phyloP scores from a whole-genome alignment of 1,140 invertebrate species.

The Probaryconus sp. region DNA sequence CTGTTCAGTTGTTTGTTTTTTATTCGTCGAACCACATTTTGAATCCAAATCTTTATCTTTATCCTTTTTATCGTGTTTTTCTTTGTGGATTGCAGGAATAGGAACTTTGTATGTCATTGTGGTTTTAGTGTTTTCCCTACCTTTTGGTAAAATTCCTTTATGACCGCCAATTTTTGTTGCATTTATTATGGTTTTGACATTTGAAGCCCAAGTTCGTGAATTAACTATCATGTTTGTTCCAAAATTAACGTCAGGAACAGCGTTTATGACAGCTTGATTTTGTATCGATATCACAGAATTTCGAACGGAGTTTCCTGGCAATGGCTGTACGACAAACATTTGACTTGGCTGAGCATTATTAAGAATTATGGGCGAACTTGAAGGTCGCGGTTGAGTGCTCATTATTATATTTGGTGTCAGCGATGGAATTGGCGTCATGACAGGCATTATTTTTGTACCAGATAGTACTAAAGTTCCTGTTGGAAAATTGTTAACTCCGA shows the following conservation, averaged over 20 bases:
- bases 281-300: slow-evolving; percentile 71
- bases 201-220: slow-evolving; percentile 73
- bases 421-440: slow-evolving; percentile 71
- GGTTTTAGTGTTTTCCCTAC: slow-evolving; percentile 79
- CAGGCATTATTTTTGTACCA: slow-evolving; percentile 73
- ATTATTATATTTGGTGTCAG: slow-evolving; percentile 74
- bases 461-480: slow-evolving; percentile 73
- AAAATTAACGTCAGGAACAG: slow-evolving; percentile 67
- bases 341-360: slow-evolving; percentile 73
- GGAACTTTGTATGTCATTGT: slow-evolving; percentile 85
- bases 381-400: slow-evolving; percentile 66
- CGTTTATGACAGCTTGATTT: slow-evolving; percentile 70
- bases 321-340: slow-evolving; percentile 76
- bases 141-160: slow-evolving; percentile 75
- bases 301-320: slow-evolving; percentile 67
- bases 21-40: slow-evolving; percentile 62
- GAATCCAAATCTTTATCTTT: slow-evolving; percentile 73
- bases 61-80: slow-evolving; percentile 68
- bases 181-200: slow-evolving; percentile 74
- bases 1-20: slow-evolving; percentile 27
- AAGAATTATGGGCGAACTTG: slow-evolving; percentile 72
- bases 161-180: slow-evolving; percentile 73
- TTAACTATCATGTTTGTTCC: slow-evolving; percentile 69
- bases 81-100: slow-evolving; percentile 81
- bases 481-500: slow-evolving; percentile 66